Base-by-base conservation (phyloP, 2,113 vertebrate species). In the Calyptomena viridis region DNA sequence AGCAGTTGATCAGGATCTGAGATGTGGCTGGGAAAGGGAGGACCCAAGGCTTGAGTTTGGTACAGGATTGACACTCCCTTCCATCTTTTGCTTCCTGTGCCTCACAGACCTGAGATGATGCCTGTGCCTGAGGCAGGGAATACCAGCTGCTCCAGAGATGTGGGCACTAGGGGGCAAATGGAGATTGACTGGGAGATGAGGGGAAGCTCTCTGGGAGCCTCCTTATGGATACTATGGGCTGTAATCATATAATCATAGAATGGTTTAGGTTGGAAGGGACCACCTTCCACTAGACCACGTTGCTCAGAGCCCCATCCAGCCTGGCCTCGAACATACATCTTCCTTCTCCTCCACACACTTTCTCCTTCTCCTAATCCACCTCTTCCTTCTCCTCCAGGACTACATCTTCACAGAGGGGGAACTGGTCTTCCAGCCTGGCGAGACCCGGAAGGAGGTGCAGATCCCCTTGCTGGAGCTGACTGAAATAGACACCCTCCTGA, bases 381-480 rank as follows among this genome's bases (percentile, higher is more conserved):
- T 74, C 50, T 77, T 75, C 42, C 22, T 55, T 55, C 52, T 44
- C 18, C 71, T 84, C 49, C 82, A 99, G 99, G 99, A 99, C 95
- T 99, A 99, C 12, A 3, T 98, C 50, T 97, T 97, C 4, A 88
- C 97, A 9, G 99, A 99, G 64, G 99, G 99, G 3, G 99, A 99
- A 19, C 94, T 99, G 83, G 96, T 94, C 5, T 99, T 98, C 89
- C 97, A 94, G 62, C 98, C 98, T 0, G 99, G 99, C 35, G 99
- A 99, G 97, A 99, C 98, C 25, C 98, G 98, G 94, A 99, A 99
- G 95, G 98, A 93, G 23, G 97, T 99, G 44, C 98, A 99, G 40
- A 98, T 99, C 60, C 98, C 97, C 63, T 97, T 99, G 68, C 96
- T 99, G 95, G 99, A 99, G 78, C 98, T 98, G 33, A 97, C 97